These are phyloP conservation scores for Seladonia tumulorum DNA, from an alignment of 2,888 invertebrate genomes.

Conservation along the genomic window DNA sequence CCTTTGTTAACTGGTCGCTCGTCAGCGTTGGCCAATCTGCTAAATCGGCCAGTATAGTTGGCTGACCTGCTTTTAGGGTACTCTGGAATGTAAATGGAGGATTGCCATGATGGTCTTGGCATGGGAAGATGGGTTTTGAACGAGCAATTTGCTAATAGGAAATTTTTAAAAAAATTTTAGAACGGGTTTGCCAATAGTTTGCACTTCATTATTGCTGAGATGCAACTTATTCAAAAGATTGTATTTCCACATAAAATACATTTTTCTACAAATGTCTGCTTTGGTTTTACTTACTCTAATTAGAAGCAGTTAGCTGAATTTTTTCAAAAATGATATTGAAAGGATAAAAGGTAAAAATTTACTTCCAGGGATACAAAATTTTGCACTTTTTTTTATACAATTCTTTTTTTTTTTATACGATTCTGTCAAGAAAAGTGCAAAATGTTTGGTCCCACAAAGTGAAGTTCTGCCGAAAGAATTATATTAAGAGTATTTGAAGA, in stretches of 20 bases:
- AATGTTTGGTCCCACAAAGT: too few species aligned
- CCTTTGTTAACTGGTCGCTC: slow-evolving; percentile 10
- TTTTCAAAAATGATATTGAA: too few species aligned
- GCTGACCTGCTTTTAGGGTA: slow-evolving; percentile 1
- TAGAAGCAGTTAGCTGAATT: background rate
- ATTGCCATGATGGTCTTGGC: background rate
- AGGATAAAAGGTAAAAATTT: too few species aligned
- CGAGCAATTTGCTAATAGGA: background rate
- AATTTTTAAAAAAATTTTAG: background rate
- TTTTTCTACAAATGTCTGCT: background rate
- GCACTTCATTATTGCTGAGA: too few species aligned
- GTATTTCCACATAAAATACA: background rate
- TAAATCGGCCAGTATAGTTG: background rate
- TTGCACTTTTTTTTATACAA: too few species aligned
- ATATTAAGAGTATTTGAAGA: background rate
- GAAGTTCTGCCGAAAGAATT: too few species aligned
- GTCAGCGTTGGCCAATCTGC: background rate
- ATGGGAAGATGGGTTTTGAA: background rate
- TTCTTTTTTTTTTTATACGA: too few species aligned
- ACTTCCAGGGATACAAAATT: too few species aligned
- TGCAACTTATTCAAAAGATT: too few species aligned
- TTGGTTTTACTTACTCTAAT: background rate
- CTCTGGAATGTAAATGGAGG: background rate
- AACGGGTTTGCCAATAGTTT: background rate
- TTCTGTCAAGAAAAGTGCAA: too few species aligned